Conservation (phyloP, 2,888 invertebrate genomes). For the Drosophila pegasa region DNA sequence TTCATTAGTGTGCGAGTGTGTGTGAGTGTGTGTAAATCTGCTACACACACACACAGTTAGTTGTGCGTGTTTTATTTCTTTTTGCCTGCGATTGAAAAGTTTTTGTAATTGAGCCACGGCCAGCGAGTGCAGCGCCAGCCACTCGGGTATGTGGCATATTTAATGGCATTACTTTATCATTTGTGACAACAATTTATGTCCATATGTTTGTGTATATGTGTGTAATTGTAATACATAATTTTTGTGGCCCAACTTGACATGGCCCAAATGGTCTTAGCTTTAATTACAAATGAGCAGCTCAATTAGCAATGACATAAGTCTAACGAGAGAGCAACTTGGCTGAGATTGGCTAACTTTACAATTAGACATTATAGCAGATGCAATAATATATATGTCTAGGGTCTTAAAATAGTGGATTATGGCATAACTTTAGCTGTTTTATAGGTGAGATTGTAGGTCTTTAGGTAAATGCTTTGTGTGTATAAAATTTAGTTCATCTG, state of each 20-base stretch:
- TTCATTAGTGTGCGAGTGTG: conserved; percentile 69
- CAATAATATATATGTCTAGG: neutral
- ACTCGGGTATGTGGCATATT: conserved; percentile 60
- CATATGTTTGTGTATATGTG: conserved; percentile 6
- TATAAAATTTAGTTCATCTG: no score
- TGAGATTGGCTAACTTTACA: neutral
- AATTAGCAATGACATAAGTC: conserved; percentile 21
- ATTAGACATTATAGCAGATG: neutral
- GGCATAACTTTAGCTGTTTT: neutral
- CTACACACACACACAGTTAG: neutral
- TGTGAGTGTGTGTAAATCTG: conserved; percentile 20
- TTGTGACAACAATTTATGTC: conserved; percentile 62
- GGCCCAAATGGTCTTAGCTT: conserved; percentile 37
- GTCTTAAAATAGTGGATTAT: neutral
- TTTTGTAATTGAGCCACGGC: conserved; percentile 69
- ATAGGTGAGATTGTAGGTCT: no score
- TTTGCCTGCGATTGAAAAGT: conserved; percentile 47
- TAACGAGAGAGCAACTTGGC: neutral
- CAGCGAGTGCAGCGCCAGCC: conserved; percentile 15
- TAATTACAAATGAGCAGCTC: conserved; percentile 46
- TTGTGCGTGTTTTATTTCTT: conserved; percentile 44
- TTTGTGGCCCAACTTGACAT: conserved; percentile 25
- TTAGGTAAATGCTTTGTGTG: no score
- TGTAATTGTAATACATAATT: conserved; percentile 12
- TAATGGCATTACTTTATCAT: conserved; percentile 75